Conservation (phyloP, 2,797 vertebrate species). For the Sebastolobus altivelis region DNA sequence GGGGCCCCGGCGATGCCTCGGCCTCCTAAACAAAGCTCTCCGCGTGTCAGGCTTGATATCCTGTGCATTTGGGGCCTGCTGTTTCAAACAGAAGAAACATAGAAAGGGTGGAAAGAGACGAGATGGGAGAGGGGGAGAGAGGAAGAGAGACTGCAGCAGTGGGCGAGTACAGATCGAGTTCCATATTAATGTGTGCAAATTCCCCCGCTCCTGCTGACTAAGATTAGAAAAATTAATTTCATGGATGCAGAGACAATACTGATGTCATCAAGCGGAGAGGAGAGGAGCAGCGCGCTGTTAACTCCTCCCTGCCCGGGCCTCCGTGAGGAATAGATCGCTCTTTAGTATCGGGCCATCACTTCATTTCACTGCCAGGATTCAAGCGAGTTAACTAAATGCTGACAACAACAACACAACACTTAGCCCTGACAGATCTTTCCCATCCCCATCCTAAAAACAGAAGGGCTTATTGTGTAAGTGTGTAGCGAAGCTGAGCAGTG, state of each 20-base stretch:
- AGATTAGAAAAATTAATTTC: slow-evolving; percentile 90
- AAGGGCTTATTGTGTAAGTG: slow-evolving; percentile 4
- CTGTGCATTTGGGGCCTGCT: slow-evolving; percentile 54
- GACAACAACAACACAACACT: slow-evolving; percentile 22
- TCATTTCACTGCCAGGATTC: slow-evolving; percentile 43
- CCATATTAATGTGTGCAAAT: slow-evolving; percentile 88
- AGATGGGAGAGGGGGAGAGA: slow-evolving; percentile 40
- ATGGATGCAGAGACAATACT: slow-evolving; percentile 88
- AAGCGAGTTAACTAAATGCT: slow-evolving; percentile 38
- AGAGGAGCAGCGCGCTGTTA: slow-evolving; percentile 72
- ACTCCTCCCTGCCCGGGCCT: slow-evolving; percentile 74
- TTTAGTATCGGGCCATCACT: slow-evolving; percentile 51
- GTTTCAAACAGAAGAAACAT: slow-evolving; percentile 40
- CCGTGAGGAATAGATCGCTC: slow-evolving; percentile 50
- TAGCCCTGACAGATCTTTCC: slow-evolving; percentile 18
- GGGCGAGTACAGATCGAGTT: slow-evolving; percentile 79
- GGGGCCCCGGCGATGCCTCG: slow-evolving; percentile 47
- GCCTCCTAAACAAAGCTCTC: slow-evolving; percentile 70
- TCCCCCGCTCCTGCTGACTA: slow-evolving; percentile 87
- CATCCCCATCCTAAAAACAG: slow-evolving; percentile 22
- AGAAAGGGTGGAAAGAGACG: slow-evolving; percentile 42
- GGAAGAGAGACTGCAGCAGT: slow-evolving; percentile 75
- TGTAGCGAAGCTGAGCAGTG: background rate
- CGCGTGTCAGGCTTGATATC: slow-evolving; percentile 49
- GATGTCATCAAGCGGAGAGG: slow-evolving; percentile 85